phyloP scores from a whole-genome alignment of 2,797 vertebrate genomes.

The Gymnoscopelus microlampas region DNA sequence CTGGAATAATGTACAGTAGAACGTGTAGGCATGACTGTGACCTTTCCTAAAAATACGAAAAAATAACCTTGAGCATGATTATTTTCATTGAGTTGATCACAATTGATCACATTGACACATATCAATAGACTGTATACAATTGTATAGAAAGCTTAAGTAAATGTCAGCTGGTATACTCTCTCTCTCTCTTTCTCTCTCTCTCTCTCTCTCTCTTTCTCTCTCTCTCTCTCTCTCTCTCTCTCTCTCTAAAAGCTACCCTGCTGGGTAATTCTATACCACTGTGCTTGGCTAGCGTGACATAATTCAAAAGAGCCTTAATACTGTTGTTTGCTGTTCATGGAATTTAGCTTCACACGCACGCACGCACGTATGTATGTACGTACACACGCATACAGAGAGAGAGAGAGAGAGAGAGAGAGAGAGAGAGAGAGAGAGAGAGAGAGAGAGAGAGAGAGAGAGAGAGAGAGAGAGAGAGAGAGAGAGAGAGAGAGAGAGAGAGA shows the following conservation, averaged over 20 bases:
- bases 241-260: background rate
- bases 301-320: conserved; percentile 8
- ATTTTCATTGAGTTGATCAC: conserved; percentile 20
- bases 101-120: conserved; percentile 2
- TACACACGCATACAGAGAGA: background rate
- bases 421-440: too few relatives aligned
- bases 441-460: too few relatives aligned
- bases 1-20: conserved; percentile 10
- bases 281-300: background rate
- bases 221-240: background rate
- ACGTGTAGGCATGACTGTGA: conserved; percentile 19
- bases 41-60: conserved; percentile 9
- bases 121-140: conserved; percentile 12
- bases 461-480: too few relatives aligned
- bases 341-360: conserved; percentile 5
- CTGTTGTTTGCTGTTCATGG: background rate
- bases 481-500: too few relatives aligned
- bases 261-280: background rate
- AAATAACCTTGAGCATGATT: background rate
- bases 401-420: too few relatives aligned
- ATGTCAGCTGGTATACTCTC: conserved; percentile 11
- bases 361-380: too few relatives aligned
- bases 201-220: background rate
- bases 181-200: background rate
- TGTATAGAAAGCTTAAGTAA: conserved; percentile 16